Percentiles rank a stretch among this genome's conserved stretches.
These are phyloP conservation scores for Adineta ricciae DNA, from an alignment of 2,888 invertebrate genomes.

Conservation along the genomic window DNA sequence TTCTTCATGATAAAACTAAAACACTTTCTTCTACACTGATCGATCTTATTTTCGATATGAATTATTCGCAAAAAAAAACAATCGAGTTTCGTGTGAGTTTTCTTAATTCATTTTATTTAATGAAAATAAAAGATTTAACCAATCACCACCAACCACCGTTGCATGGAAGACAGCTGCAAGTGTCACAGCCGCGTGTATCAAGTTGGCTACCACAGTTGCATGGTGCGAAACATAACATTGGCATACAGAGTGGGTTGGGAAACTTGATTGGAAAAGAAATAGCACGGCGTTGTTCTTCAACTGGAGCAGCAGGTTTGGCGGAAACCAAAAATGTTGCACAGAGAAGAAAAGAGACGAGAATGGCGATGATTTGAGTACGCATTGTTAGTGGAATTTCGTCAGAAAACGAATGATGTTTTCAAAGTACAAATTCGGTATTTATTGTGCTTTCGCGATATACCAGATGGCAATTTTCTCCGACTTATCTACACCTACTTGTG, in stretches of 20 bases:
- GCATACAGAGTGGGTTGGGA: not conserved
- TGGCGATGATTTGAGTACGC: not conserved
- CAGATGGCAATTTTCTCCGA: not conserved
- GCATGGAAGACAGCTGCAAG: not conserved
- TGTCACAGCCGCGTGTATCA: not conserved
- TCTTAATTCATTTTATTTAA: not conserved
- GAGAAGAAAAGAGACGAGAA: not conserved
- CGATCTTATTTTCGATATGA: too few relatives aligned
- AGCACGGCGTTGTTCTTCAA: not conserved
- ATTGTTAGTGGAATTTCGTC: not conserved
- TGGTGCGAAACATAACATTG: not conserved
- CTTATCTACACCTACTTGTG: not conserved
- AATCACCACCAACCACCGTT: not conserved
- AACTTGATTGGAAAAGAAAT: not conserved
- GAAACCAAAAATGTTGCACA: not conserved
- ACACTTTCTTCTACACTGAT: too few relatives aligned
- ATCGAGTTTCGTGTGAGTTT: too few relatives aligned
- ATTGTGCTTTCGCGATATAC: not conserved
- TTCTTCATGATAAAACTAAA: too few relatives aligned
- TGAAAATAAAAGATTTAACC: not conserved
- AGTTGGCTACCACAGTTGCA: not conserved
- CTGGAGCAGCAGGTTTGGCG: not conserved
- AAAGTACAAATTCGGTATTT: not conserved
- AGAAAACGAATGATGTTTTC: too few relatives aligned
- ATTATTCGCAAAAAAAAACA: too few relatives aligned